Evolutionary conservation across 2,113 vertebrate genomes (phyloP).

Genomic region (Piaya cayana): DNA sequence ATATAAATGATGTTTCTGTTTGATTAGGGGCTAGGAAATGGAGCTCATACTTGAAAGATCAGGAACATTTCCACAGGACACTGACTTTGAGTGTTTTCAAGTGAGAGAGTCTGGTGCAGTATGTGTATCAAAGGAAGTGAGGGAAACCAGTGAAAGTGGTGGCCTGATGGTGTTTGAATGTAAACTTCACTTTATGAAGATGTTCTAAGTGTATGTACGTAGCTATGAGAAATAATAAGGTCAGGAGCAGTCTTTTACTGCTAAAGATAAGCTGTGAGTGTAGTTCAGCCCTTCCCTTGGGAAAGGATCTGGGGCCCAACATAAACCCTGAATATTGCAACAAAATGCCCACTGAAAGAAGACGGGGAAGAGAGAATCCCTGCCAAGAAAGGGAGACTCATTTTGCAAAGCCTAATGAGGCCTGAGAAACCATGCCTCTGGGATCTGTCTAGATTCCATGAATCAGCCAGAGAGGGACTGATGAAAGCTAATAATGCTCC

Average conservation of each 20-base stretch:
- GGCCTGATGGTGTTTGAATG: not conserved
- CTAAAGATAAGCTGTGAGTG: not conserved
- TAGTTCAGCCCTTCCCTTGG: not conserved
- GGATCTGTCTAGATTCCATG: conserved; percentile 13
- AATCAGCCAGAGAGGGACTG: not conserved
- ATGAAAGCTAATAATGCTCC: conserved; percentile 27
- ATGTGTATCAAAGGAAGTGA: not conserved
- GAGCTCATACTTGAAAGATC: not conserved
- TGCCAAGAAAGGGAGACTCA: conserved; percentile 7
- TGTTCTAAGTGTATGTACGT: not conserved
- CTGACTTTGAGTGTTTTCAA: not conserved
- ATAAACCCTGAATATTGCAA: not conserved
- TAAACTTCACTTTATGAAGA: not conserved
- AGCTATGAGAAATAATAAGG: not conserved
- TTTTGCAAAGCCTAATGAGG: conserved; percentile 29
- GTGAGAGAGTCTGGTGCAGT: not conserved
- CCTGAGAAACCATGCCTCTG: conserved; percentile 17
- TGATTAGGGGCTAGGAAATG: not conserved
- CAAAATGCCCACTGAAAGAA: not conserved
- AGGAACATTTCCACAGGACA: not conserved
- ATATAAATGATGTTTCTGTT: not conserved
- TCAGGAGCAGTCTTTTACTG: not conserved
- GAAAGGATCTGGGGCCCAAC: not conserved
- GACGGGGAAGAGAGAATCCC: not conserved
- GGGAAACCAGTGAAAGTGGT: not conserved